Conservation (phyloP, 2,797 vertebrate genomes). For the Enteromius unitaeniatus region DNA sequence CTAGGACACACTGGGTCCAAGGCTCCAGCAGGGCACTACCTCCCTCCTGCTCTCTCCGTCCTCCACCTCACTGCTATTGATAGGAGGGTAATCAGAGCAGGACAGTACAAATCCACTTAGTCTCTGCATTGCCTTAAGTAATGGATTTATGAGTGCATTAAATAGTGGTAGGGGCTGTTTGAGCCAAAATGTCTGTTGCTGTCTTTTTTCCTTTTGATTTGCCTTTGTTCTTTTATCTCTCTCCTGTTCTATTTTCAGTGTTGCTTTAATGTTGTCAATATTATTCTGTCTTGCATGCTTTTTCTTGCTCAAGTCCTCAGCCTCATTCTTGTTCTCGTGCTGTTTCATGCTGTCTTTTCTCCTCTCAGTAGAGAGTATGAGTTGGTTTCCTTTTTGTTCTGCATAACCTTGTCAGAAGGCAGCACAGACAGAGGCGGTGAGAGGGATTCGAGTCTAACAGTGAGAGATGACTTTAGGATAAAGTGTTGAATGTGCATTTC, state of each 20-base stretch:
- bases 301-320: neutral
- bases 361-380: conserved; percentile 5
- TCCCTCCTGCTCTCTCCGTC: neutral
- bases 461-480: conserved; percentile 40
- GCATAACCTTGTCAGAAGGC: conserved; percentile 43
- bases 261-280: conserved; percentile 45
- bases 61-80: conserved; percentile 82
- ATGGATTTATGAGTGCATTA: conserved; percentile 85
- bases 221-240: conserved; percentile 55
- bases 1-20: conserved; percentile 49
- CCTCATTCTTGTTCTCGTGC: neutral
- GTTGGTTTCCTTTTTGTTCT: conserved; percentile 53
- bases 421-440: conserved; percentile 8
- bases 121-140: conserved; percentile 81
- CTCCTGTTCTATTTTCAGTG: conserved; percentile 61
- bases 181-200: conserved; percentile 76
- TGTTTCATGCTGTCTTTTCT: conserved; percentile 15
- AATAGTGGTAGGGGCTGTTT: conserved; percentile 75
- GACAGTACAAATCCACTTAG: conserved; percentile 81
- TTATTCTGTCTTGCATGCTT: neutral
- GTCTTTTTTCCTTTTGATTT: conserved; percentile 21
- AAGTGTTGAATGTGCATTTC: conserved; percentile 42
- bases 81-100: conserved; percentile 82
- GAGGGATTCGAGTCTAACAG: conserved; percentile 28
- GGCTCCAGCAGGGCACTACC: conserved; percentile 35